These are phyloP conservation scores for Matsumyia berberina DNA, from an alignment of 2,888 invertebrate species.

Conservation along the genomic window DNA sequence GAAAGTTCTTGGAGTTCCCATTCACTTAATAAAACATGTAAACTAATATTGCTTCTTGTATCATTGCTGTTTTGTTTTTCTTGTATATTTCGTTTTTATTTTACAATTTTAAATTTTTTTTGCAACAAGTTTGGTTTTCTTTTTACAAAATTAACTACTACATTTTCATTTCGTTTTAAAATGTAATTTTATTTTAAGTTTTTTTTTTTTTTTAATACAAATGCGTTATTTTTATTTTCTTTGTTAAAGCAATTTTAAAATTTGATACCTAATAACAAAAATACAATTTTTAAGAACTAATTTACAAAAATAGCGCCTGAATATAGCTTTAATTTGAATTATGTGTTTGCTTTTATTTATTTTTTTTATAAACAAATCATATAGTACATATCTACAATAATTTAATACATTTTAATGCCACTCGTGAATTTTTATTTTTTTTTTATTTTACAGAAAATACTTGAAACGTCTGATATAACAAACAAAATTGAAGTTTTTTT, in stretches of 20 bases:
- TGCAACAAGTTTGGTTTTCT: conserved; percentile 31
- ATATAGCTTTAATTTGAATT: conserved; percentile 3
- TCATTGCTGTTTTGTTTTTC: conserved; percentile 21
- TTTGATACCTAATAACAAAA: conserved; percentile 47
- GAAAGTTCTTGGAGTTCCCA: too few species aligned
- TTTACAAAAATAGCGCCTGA: conserved; percentile 41
- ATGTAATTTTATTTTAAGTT: conserved; percentile 48
- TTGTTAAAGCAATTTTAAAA: conserved; percentile 42
- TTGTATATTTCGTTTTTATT: conserved; percentile 1
- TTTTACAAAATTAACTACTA: conserved; percentile 52
- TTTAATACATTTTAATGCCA: conserved; percentile 26
- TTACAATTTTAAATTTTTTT: conserved; percentile 27
- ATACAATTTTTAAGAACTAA: conserved; percentile 32
- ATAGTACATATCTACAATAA: conserved; percentile 3
- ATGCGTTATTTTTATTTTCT: conserved; percentile 30
- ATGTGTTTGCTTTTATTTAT: background rate
- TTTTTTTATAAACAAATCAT: conserved; percentile 7
- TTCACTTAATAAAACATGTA: background rate
- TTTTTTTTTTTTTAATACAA: too few species aligned
- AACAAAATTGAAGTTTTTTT: background rate
- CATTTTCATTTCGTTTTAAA: conserved; percentile 18
- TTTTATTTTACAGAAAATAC: background rate
- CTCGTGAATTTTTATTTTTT: conserved; percentile 11
- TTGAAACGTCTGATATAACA: background rate
- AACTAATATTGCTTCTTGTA: conserved; percentile 11